Base-by-base conservation (phyloP, 2,888 invertebrate genomes). In the Ichneumoninae sp. region DNA sequence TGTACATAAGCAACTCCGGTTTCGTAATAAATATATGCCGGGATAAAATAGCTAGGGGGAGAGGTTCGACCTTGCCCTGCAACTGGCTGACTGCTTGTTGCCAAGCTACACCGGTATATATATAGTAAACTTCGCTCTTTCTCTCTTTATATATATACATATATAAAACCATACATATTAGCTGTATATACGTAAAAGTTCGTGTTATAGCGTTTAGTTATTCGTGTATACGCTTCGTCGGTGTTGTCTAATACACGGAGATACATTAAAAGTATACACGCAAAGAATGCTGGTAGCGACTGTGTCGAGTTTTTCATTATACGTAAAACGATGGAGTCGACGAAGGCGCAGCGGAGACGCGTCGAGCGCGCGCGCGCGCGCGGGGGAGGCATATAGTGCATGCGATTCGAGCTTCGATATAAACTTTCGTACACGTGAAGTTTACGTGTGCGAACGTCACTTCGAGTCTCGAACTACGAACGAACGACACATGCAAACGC, bases 1-100 rank as follows among this genome's bases (percentile, higher is more conserved):
- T 85, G 74, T 85, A 86, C 75, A 72, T 44, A 72, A 65, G 50
- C 69, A 83, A 80, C 81, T 86, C 86, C 86, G 89, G 89, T 92
- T 90, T 92, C 90, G 91, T 92, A 92, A 92, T 91, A 91, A 92
- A 92, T 90, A 91, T 91, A 91, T 90, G 88, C 88, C 86, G 90
- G 92, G 90, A 92, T 92, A 91, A 92, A 92, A 92, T 90, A 89
- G 90, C 89, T 83, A 85, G 83, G 89, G 87, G 88, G 90, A 88
- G 91, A 90, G 90, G 90, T 89, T 90, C 92, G 92, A 92, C 92
- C 92, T 92, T 92, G 92, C 91, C 92, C 92, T 91, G 92, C 90
- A 91, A 91, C 90, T 90, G 86, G 86, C 88, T 88, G 90, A 87
- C 88, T 89, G 92, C 91, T 92, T 92, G 92, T 92, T 92, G 92